These are phyloP conservation scores for Leptodactylus fuscus DNA, from an alignment of 2,113 vertebrate species.

Conservation along the genomic window DNA sequence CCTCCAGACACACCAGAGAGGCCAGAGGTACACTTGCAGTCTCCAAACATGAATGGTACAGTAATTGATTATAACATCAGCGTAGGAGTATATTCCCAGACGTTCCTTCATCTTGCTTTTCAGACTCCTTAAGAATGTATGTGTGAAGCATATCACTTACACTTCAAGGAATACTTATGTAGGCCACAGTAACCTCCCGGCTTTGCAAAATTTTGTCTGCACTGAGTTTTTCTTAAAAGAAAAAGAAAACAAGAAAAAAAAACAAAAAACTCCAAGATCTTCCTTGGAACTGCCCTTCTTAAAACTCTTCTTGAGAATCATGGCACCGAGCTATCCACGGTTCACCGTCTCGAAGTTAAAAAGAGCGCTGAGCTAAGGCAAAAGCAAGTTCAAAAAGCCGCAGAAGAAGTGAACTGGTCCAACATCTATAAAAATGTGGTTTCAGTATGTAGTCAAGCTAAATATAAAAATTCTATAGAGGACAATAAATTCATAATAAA, in stretches of 20 bases:
- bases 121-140: conserved; percentile 45
- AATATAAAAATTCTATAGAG: conserved; percentile 70
- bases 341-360: not conserved
- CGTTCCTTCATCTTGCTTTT: conserved; percentile 43
- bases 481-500: conserved; percentile 70
- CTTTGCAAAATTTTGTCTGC: conserved; percentile 28
- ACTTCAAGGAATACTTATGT: conserved; percentile 23
- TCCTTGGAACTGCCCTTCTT: conserved; percentile 16
- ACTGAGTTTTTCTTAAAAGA: not conserved
- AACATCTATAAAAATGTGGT: conserved; percentile 72
- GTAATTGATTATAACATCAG: conserved; percentile 44
- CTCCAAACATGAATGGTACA: conserved; percentile 46
- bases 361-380: conserved; percentile 43
- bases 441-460: conserved; percentile 70
- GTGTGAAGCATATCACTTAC: conserved; percentile 45
- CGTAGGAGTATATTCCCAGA: conserved; percentile 42
- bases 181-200: conserved; percentile 23
- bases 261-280: conserved; percentile 1
- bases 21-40: conserved; percentile 15
- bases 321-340: not conserved
- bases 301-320: conserved; percentile 1
- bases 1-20: conserved; percentile 24
- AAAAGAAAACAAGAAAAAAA: not conserved
- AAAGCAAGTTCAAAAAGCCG: conserved; percentile 59
- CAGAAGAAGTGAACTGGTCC: conserved; percentile 65